Percentiles rank a stretch among this genome's conserved stretches.
phyloP scores from a whole-genome alignment of 1,140 invertebrate species.

The Cyclargus thomasi region DNA sequence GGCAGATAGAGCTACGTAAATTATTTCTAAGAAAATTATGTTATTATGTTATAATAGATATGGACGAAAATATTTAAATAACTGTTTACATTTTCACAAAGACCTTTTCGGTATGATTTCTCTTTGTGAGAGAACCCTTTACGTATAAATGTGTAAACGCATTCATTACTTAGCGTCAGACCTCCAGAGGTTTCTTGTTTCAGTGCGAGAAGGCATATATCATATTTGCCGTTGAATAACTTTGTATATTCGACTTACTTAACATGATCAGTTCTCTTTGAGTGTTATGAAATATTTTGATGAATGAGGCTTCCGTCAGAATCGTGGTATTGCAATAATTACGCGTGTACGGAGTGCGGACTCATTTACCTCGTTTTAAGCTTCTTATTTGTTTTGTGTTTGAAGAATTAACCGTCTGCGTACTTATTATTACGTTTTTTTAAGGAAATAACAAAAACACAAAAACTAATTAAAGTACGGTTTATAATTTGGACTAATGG shows the following conservation, averaged over 20 bases:
- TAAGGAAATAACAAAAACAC: too few relatives aligned
- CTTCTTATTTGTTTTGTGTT: too few relatives aligned
- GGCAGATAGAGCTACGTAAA: not conserved
- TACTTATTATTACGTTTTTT: too few relatives aligned
- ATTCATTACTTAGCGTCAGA: not conserved
- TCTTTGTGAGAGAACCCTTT: not conserved
- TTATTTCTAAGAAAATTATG: not conserved
- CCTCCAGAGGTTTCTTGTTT: conserved; percentile 2
- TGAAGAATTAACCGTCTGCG: too few relatives aligned
- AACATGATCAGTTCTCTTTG: not conserved
- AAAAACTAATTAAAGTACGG: too few relatives aligned
- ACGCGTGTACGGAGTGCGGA: too few relatives aligned
- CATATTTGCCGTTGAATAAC: not conserved
- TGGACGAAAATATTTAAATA: not conserved
- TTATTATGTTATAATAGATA: not conserved
- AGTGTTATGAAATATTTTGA: conserved; percentile 1
- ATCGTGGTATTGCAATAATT: not conserved
- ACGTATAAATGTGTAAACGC: not conserved
- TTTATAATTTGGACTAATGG: not conserved
- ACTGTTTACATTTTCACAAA: not conserved
- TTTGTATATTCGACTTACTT: not conserved
- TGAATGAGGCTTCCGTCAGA: not conserved
- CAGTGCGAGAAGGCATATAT: not conserved
- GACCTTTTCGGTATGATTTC: conserved; percentile 1
- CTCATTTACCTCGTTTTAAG: too few relatives aligned